Evolutionary conservation across 2,113 vertebrate species (phyloP), one percentile per base, ranked within the genome.

Genomic region (Ivindomyrus marchei): DNA sequence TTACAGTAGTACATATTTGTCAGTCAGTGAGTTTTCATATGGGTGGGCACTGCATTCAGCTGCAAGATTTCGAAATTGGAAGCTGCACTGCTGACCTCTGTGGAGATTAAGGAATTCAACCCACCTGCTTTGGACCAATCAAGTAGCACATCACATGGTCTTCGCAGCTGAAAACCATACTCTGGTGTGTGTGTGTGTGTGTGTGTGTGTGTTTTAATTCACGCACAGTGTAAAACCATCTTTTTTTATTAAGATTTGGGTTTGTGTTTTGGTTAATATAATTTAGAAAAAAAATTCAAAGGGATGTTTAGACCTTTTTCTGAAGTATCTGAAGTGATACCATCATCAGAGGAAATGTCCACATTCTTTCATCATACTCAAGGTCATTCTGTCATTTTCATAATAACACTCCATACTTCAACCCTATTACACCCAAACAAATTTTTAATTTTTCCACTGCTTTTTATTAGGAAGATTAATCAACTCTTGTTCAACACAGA

Each of bases 151-250:
- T 24, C 7, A 80, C 46, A 19, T 36, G 53, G 21, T n/a, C 45
- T 31, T 3, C 27, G 5, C 19, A 86, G 24, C 84, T 86, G 45
- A 24, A 31, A 15, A 47, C 47, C 13, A 85, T 47, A 24, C 13
- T 10, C 9, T 11, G n/a, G 11, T 70, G 74, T 42, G 36, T 80
- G 89, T 80, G 89, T 74, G 36, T 45, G 10, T 53, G 11, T 70
- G 74, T 42, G 36, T 80, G 89, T 80, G 89, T 74, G 36, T 45
- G 10, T 53, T 85, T 88, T 4, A 90, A 36, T 89, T 90, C 91
- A 87, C 80, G 11, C 66, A 36, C 27, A 77, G 0, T 77, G 62
- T 66, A 42, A 31, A 77, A 50, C 88, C 62, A 50, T 85, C 88
- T 85, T 42, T 90, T 27, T 80, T 87, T 5, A 77, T 39, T 77